Percentiles rank a stretch among this genome's conserved stretches.
Conservation (phyloP, 2,113 vertebrate species). For the Perccottus glenii region DNA sequence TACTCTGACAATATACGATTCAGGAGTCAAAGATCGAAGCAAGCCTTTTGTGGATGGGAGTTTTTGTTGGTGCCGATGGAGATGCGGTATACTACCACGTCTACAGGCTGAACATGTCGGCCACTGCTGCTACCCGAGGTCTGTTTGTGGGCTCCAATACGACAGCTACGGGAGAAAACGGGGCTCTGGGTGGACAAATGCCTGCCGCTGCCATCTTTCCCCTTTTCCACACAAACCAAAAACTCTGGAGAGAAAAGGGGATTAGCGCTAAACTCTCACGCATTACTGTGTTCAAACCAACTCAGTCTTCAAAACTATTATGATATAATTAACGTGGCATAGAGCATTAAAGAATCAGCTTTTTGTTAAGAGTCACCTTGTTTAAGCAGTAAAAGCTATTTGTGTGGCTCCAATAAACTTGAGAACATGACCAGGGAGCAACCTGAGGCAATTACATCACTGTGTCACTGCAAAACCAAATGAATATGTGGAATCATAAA, state of each 20-base stretch:
- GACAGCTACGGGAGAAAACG: conserved; percentile 82
- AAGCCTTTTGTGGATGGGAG: no score
- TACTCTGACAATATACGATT: no score
- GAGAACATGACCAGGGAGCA: no score
- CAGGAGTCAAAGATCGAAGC: no score
- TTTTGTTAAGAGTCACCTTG: no score
- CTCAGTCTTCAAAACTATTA: background rate
- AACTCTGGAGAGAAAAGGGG: conserved; percentile 96
- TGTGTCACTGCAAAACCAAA: no score
- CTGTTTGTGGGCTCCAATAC: conserved; percentile 83
- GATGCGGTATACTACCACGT: conserved; percentile 99
- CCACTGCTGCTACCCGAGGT: conserved; percentile 75
- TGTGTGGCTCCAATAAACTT: no score
- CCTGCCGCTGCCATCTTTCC: conserved; percentile 90
- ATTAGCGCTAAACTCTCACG: conserved; percentile 84
- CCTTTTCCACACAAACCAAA: conserved; percentile 91
- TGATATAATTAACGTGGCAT: no score
- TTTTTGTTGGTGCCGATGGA: conserved; percentile 92
- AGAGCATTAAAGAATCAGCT: no score
- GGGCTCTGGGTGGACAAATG: conserved; percentile 87
- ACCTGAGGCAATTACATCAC: no score
- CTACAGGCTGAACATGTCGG: conserved; percentile 97
- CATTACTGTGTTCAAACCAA: conserved; percentile 84
- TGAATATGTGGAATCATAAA: no score
- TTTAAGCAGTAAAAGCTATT: no score